Percentiles rank a stretch among this genome's conserved stretches.
phyloP scores from a whole-genome alignment of 1,140 invertebrate genomes.

The Drosophila pectinifera region DNA sequence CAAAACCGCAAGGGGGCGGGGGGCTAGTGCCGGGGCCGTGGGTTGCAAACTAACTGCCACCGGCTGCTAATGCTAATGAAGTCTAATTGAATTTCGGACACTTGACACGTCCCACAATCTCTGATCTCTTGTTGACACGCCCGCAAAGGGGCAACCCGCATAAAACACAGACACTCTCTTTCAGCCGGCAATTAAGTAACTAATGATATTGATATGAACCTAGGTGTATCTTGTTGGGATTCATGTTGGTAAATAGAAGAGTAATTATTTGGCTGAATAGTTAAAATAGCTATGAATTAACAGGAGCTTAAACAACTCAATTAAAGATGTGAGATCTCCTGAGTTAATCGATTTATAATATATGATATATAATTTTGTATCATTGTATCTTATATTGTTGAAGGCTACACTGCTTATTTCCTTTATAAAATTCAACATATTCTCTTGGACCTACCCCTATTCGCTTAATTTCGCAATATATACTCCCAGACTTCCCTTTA shows the following conservation, averaged over 20 bases:
- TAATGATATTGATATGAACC: slow-evolving; percentile 20
- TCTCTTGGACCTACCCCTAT: neutral
- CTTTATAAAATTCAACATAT: neutral
- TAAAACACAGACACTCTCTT: slow-evolving; percentile 36
- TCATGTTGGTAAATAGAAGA: neutral
- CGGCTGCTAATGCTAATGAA: slow-evolving; percentile 82
- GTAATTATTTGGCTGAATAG: neutral
- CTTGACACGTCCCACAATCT: slow-evolving; percentile 80
- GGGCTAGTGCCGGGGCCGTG: neutral
- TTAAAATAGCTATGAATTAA: too few species aligned
- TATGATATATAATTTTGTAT: too few species aligned
- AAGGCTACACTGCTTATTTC: too few species aligned
- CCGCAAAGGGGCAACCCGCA: slow-evolving; percentile 13
- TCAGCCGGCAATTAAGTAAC: slow-evolving; percentile 31
- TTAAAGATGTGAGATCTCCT: too few species aligned
- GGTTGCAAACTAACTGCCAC: slow-evolving; percentile 51
- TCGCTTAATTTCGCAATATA: neutral
- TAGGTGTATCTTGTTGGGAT: neutral
- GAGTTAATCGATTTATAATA: too few species aligned
- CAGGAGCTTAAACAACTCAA: too few species aligned
- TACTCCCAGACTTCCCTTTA: slow-evolving; percentile 1
- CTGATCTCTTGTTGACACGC: slow-evolving; percentile 66
- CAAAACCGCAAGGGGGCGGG: slow-evolving; percentile 19
- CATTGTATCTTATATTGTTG: too few species aligned
- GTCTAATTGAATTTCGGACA: slow-evolving; percentile 83